Percentiles rank a stretch among this genome's conserved stretches.
Evolutionary conservation across 30 jellyfish, hydroid and myxozoan species (phyloP).

Genomic region (Clytia hemisphaerica): DNA sequence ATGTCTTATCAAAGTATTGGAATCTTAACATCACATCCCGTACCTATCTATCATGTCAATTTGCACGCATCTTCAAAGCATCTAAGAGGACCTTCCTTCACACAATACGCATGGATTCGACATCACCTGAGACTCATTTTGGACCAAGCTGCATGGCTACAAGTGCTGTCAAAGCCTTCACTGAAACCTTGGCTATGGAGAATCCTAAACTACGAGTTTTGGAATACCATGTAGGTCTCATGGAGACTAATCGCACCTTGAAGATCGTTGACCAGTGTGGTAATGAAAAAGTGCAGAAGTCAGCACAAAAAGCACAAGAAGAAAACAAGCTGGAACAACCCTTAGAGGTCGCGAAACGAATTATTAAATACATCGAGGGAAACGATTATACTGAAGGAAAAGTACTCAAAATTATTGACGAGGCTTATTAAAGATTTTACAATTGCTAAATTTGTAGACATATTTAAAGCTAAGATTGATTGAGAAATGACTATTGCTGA

Average conservation of each 20-base stretch:
- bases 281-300: not conserved
- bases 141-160: conserved; percentile 27
- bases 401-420: conserved; percentile 1
- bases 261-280: conserved; percentile 9
- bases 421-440: too few species aligned
- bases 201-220: conserved; percentile 23
- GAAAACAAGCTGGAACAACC: not conserved
- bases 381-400: conserved; percentile 6
- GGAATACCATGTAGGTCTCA: conserved; percentile 4
- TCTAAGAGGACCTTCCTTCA: conserved; percentile 23
- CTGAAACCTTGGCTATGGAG: conserved; percentile 28
- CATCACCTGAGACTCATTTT: not conserved
- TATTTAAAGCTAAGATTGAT: too few species aligned
- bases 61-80: not conserved
- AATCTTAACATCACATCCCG: conserved; percentile 24
- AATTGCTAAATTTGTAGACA: too few species aligned
- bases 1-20: not conserved
- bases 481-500: too few species aligned
- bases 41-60: conserved; percentile 12
- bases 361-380: not conserved
- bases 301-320: not conserved
- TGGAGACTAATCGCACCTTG: conserved; percentile 5
- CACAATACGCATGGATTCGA: conserved; percentile 5
- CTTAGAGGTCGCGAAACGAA: conserved; percentile 20
- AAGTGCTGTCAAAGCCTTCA: conserved; percentile 15